Evolutionary conservation across 2,113 vertebrate genomes (phyloP).

Genomic region (Pituophis catenifer): DNA sequence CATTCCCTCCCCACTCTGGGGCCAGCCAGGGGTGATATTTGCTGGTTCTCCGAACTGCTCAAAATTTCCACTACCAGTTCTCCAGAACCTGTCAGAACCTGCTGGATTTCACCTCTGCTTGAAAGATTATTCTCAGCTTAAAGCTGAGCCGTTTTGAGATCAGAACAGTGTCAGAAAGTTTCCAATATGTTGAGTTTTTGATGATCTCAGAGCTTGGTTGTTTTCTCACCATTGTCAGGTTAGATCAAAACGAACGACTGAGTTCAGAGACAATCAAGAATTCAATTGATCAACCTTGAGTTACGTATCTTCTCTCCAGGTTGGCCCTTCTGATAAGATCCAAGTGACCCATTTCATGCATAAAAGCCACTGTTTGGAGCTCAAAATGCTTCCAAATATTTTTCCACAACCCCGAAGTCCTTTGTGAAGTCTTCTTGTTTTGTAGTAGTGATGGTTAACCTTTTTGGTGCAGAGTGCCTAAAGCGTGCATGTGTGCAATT

Average conservation of each 20-base stretch:
- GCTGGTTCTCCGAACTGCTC: no score
- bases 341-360: not conserved
- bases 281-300: not conserved
- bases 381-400: not conserved
- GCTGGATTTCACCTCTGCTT: not conserved
- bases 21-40: no score
- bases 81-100: no score
- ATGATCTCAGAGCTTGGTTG: not conserved
- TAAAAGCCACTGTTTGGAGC: not conserved
- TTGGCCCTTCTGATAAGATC: not conserved
- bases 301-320: not conserved
- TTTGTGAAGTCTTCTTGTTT: not conserved
- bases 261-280: not conserved
- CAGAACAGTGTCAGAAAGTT: not conserved
- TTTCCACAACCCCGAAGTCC: not conserved
- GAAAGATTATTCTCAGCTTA: not conserved
- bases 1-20: no score
- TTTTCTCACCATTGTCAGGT: not conserved
- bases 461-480: no score
- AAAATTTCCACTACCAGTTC: no score
- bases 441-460: no score
- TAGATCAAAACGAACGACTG: not conserved
- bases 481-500: no score
- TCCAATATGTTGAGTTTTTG: not conserved
- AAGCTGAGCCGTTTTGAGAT: not conserved